Evolutionary conservation across 23 tunicate genomes (phyloP).

Genomic region (Ciona savignyi): DNA sequence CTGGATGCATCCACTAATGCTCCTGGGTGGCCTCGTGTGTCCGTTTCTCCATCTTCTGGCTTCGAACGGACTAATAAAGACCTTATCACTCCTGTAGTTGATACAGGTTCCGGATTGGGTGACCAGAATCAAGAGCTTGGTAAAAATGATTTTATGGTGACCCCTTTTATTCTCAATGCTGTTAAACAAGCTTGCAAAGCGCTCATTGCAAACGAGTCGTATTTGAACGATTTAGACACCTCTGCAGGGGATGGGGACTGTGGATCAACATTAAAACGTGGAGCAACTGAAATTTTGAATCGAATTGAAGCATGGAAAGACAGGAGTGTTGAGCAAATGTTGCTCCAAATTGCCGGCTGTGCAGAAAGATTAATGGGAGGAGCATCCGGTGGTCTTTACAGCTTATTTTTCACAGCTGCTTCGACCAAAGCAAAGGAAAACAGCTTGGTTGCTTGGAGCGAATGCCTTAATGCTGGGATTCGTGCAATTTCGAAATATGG

Average conservation of each 20-base stretch:
- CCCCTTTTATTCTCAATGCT: conserved; percentile 1
- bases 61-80: conserved; percentile 9
- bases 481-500: conserved; percentile 61
- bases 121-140: not conserved
- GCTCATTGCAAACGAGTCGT: conserved; percentile 42
- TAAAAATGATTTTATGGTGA: not conserved
- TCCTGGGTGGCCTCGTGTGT: conserved; percentile 73
- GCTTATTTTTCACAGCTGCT: conserved; percentile 87
- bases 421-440: conserved; percentile 18
- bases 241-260: conserved; percentile 98
- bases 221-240: conserved; percentile 75
- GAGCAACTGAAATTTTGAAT: conserved; percentile 53
- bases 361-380: conserved; percentile 88
- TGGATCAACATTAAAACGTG: conserved; percentile 89
- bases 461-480: conserved; percentile 52
- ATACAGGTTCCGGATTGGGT: not conserved
- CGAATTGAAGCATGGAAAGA: conserved; percentile 17
- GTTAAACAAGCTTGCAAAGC: conserved; percentile 45
- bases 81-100: not conserved
- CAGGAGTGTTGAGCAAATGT: conserved; percentile 9
- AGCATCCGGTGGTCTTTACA: conserved; percentile 82
- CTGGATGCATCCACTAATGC: conserved; percentile 66
- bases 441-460: not conserved
- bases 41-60: conserved; percentile 7
- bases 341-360: conserved; percentile 45